Evolutionary conservation across 2,888 invertebrate species (phyloP).

Genomic region (Gandaritis pyraliata): DNA sequence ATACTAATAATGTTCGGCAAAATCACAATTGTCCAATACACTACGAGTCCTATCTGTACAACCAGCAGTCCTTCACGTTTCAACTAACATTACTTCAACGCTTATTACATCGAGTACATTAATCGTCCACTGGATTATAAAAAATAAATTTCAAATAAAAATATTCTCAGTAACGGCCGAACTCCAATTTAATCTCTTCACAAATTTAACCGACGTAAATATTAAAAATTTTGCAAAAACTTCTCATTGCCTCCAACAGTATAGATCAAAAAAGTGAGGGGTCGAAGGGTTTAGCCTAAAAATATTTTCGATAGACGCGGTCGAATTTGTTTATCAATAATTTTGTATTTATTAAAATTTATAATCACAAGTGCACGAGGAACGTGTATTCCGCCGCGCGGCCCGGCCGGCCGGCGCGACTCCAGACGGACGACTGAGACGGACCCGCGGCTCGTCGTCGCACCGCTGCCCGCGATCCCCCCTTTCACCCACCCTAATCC

Average conservation of each 20-base stretch:
- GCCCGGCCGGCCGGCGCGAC: conserved; percentile 84
- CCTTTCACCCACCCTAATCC: conserved; percentile 42
- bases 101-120: conserved; percentile 64
- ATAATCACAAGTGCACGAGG: conserved; percentile 85
- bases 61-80: conserved; percentile 59
- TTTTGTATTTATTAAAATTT: conserved; percentile 74
- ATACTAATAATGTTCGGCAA: conserved; percentile 54
- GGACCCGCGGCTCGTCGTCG: conserved; percentile 64
- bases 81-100: conserved; percentile 70
- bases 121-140: conserved; percentile 67
- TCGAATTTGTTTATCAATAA: conserved; percentile 61
- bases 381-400: conserved; percentile 83
- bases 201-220: conserved; percentile 83
- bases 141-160: conserved; percentile 75
- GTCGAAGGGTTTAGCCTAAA: conserved; percentile 76
- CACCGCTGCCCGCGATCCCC: conserved; percentile 56
- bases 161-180: conserved; percentile 80
- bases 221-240: conserved; percentile 81
- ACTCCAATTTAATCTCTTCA: conserved; percentile 69
- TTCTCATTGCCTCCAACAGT: conserved; percentile 73
- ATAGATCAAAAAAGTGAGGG: conserved; percentile 72
- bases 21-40: conserved; percentile 48
- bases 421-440: conserved; percentile 84
- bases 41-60: conserved; percentile 58
- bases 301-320: conserved; percentile 80